These are phyloP conservation scores for Squalus acanthias DNA, from an alignment of 2,797 vertebrate genomes.

Conservation along the genomic window DNA sequence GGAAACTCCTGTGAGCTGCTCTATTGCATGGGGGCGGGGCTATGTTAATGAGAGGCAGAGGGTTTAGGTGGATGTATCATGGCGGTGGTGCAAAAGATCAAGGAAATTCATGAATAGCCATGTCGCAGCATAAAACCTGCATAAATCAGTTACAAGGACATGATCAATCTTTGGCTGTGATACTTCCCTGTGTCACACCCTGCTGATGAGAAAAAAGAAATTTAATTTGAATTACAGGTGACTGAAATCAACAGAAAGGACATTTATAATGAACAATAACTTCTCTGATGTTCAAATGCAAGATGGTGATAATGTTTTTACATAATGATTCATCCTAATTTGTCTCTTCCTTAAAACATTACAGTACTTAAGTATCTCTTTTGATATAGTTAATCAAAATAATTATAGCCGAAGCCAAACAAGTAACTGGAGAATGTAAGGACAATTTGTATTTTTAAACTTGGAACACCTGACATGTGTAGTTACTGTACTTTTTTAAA, in stretches of 20 bases:
- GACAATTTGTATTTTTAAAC: not conserved
- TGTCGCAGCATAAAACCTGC: not conserved
- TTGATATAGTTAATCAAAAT: constrained; percentile 13
- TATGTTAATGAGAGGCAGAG: too few relatives aligned
- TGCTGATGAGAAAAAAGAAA: not conserved
- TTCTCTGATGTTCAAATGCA: not conserved
- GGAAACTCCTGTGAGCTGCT: too few relatives aligned
- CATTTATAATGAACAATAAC: not conserved
- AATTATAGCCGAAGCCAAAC: not conserved
- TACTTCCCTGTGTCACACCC: not conserved
- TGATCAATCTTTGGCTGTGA: not conserved
- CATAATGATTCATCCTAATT: not conserved
- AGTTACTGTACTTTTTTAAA: not conserved
- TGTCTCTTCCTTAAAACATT: not conserved
- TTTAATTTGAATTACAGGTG: not conserved
- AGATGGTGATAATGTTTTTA: not conserved
- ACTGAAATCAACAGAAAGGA: not conserved
- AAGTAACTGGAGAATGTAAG: not conserved
- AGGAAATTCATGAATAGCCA: too few relatives aligned
- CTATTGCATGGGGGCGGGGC: too few relatives aligned
- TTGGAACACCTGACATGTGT: not conserved
- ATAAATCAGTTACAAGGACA: not conserved
- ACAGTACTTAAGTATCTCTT: not conserved
- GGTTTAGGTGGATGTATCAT: too few relatives aligned
- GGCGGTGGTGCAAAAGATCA: too few relatives aligned